Conservation (phyloP, 2,113 vertebrate species). For the Axis porcinus region DNA sequence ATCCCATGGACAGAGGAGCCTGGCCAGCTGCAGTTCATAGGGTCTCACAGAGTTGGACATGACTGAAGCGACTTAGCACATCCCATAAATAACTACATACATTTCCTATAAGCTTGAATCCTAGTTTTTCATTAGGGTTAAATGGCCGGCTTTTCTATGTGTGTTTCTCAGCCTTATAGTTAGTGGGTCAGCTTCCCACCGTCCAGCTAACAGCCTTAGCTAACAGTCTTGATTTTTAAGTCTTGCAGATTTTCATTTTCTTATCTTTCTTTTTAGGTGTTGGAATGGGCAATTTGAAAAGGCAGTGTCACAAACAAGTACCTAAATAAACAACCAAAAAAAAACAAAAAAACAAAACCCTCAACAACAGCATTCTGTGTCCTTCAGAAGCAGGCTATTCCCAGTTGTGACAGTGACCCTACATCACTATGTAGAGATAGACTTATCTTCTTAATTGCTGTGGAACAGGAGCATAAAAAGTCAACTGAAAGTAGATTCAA, state of each 20-base stretch:
- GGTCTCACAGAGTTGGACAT: background rate
- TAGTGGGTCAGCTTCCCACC: background rate
- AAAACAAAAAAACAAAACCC: background rate
- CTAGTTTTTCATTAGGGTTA: background rate
- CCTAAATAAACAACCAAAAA: background rate
- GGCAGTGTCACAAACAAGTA: background rate
- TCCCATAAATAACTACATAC: background rate
- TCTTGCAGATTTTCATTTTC: background rate
- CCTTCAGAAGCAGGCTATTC: background rate
- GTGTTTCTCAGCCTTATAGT: background rate
- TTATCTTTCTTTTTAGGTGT: background rate
- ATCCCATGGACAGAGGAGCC: background rate
- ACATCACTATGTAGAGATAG: background rate
- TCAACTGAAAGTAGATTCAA: background rate
- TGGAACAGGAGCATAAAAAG: slow-evolving; percentile 1
- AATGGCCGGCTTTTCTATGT: background rate
- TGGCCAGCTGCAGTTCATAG: background rate
- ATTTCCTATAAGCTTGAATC: background rate
- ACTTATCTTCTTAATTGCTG: background rate
- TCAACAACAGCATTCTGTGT: background rate
- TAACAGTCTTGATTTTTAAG: background rate
- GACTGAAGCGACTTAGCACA: background rate
- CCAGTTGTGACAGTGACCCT: background rate
- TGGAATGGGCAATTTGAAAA: slow-evolving; percentile 3
- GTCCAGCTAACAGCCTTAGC: background rate